Percentiles rank a stretch among this genome's conserved stretches.
These are phyloP conservation scores for Rhopalosiphum padi DNA, from an alignment of 1,140 invertebrate species.

Conservation along the genomic window DNA sequence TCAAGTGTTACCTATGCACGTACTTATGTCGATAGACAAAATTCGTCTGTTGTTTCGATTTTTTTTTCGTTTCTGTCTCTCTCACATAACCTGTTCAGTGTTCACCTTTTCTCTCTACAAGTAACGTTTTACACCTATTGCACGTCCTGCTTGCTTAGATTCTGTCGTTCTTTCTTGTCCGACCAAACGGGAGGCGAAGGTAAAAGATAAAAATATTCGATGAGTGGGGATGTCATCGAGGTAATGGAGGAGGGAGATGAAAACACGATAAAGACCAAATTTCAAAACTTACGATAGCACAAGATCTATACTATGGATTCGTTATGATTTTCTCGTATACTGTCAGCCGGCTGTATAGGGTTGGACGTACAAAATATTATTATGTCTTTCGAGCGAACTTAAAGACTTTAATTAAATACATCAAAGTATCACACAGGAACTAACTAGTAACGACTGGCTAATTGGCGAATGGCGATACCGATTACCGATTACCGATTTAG, in stretches of 20 bases:
- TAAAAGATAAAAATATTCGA: neutral
- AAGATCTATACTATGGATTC: neutral
- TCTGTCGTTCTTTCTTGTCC: neutral
- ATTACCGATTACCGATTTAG: too few species aligned
- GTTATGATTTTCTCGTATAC: neutral
- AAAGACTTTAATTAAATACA: neutral
- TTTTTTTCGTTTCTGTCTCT: neutral
- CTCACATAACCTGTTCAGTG: neutral
- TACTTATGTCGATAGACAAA: neutral
- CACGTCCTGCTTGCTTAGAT: neutral
- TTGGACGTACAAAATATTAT: neutral
- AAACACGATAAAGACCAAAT: neutral
- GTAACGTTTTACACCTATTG: neutral
- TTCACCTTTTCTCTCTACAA: neutral
- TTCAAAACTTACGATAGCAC: neutral
- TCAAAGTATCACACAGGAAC: neutral
- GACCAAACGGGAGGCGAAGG: neutral
- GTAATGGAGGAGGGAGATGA: neutral
- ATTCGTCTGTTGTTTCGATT: neutral
- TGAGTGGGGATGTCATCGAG: neutral
- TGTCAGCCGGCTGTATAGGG: neutral
- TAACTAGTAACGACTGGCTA: neutral
- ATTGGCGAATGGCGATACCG: neutral
- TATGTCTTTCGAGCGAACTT: neutral
- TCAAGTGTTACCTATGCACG: neutral